These are phyloP conservation scores for Melipona quadrifasciata DNA, from an alignment of 1,140 invertebrate genomes.

Conservation along the genomic window DNA sequence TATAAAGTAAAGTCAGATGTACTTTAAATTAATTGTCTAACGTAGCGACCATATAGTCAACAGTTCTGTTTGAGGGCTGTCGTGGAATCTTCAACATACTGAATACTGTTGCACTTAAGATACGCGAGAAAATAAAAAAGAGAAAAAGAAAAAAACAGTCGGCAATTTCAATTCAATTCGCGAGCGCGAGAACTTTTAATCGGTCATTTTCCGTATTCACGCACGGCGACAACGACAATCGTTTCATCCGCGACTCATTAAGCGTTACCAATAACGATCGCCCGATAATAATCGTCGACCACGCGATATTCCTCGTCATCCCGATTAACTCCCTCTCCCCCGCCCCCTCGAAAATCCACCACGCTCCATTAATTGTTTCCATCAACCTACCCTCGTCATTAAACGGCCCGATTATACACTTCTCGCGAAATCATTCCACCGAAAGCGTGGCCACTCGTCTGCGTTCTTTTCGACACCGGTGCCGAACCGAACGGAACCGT, in stretches of 20 bases:
- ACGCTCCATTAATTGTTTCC: constrained; percentile 7
- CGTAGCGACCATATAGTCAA: too few species aligned
- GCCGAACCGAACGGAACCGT: background rate
- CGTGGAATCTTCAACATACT: too few species aligned
- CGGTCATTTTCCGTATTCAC: background rate
- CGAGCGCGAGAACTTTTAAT: background rate
- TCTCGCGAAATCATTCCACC: background rate
- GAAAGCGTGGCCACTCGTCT: background rate
- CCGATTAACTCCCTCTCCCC: background rate
- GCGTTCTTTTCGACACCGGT: background rate
- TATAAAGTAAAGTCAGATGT: too few species aligned
- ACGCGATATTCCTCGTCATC: background rate
- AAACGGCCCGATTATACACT: constrained; percentile 3
- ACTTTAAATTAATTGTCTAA: too few species aligned
- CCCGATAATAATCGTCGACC: background rate
- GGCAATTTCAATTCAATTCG: too few species aligned
- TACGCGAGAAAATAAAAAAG: too few species aligned
- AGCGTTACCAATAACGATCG: background rate
- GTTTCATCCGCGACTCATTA: background rate
- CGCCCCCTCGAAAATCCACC: background rate
- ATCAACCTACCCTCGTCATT: background rate
- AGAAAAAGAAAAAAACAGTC: too few species aligned
- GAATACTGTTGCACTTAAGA: too few species aligned
- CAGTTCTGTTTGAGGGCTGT: too few species aligned
- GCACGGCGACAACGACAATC: too few species aligned